phyloP scores from a whole-genome alignment of 2,888 invertebrate species.

The Cataglyphis rosenhaueri region DNA sequence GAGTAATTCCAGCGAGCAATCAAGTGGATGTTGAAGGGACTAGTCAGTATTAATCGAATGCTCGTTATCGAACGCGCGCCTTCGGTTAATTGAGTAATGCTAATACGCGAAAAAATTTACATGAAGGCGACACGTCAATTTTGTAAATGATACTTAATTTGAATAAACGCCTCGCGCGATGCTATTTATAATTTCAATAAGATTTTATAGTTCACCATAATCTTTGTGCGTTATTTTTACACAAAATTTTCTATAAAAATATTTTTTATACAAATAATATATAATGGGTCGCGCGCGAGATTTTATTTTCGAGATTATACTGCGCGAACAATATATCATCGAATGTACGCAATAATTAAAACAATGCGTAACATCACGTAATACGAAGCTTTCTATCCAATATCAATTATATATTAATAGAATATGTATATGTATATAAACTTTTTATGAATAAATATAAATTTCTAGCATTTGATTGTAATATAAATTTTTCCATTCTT shows the following conservation, averaged over 20 bases:
- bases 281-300: background rate
- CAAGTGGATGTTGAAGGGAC: slow-evolving; percentile 73
- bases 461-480: background rate
- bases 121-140: background rate
- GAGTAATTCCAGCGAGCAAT: slow-evolving; percentile 77
- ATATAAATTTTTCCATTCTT: background rate
- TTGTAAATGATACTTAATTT: background rate
- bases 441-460: slow-evolving; percentile 36
- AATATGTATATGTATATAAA: slow-evolving; percentile 27
- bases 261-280: slow-evolving; percentile 23
- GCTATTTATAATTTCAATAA: background rate
- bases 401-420: slow-evolving; percentile 30
- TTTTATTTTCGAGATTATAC: slow-evolving; percentile 27
- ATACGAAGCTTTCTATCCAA: background rate
- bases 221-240: background rate
- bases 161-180: background rate
- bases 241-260: slow-evolving; percentile 28
- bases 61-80: background rate
- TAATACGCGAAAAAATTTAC: background rate
- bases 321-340: background rate
- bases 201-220: background rate
- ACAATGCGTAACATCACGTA: slow-evolving; percentile 8
- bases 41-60: slow-evolving; percentile 5
- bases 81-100: slow-evolving; percentile 2
- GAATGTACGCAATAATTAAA: slow-evolving; percentile 24